Percentiles rank a stretch among this genome's conserved stretches.
Evolutionary conservation across 2,797 vertebrate genomes (phyloP).

Genomic region (Pelochelys cantorii): DNA sequence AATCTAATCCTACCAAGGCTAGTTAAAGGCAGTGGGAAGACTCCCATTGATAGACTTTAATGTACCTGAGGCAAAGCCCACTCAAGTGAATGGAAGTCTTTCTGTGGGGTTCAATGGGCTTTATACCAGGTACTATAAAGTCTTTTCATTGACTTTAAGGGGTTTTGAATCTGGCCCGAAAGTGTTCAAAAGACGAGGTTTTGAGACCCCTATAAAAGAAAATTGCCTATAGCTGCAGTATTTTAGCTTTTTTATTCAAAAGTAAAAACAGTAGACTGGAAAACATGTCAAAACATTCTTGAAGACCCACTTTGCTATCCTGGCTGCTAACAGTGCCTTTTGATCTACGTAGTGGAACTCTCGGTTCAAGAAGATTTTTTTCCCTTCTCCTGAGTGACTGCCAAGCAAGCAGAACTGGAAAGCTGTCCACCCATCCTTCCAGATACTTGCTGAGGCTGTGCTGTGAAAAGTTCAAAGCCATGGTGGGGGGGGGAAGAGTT

Average conservation of each 20-base stretch:
- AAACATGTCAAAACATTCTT: neutral
- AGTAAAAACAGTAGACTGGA: neutral
- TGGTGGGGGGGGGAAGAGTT: neutral
- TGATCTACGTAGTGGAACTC: neutral
- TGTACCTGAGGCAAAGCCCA: neutral
- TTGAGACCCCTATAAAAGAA: neutral
- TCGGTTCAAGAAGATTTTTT: neutral
- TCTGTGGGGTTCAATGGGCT: neutral
- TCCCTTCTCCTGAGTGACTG: constrained; percentile 24
- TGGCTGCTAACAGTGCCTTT: neutral
- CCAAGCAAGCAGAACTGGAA: neutral
- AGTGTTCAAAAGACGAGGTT: neutral
- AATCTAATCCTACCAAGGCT: neutral
- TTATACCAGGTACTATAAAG: neutral
- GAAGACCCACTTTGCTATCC: neutral
- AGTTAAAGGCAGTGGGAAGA: neutral
- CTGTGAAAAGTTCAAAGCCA: constrained; percentile 15
- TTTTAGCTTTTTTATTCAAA: neutral
- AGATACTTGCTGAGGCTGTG: constrained; percentile 24
- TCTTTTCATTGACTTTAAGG: neutral
- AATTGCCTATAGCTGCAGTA: neutral
- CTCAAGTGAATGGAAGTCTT: neutral
- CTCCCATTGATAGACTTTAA: neutral
- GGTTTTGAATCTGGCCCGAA: neutral
- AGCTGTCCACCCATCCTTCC: neutral